Evolutionary conservation across 1,140 invertebrate genomes (phyloP), one percentile per base, ranked within the genome.

Genomic region (Acromyrmex echinatior): DNA sequence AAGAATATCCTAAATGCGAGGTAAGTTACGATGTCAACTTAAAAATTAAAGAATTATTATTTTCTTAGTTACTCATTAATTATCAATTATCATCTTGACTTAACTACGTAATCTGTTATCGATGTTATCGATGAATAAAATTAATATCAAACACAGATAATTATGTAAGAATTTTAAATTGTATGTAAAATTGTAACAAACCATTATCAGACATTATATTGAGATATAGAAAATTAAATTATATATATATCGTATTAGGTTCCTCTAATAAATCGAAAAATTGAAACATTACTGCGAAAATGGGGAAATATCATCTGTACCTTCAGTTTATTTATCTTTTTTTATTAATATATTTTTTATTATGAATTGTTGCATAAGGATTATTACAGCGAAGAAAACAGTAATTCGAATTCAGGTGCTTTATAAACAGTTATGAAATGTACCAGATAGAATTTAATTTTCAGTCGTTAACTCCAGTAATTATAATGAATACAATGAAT

Each of bases 1-100:
- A 97, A 92, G 96, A 97, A 91, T 97, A 97, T 93, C 98, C 98
- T 35, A 97, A 98, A 95, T 98, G 98, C 96, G 97, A 97, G 97
- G 98, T 98, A 95, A 96, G 96, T 95, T 10, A 25, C 12, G 1
- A 39, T 65, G 1, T 53, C 56, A 60, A 25, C 25, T 5, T 2
- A 25, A 21, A 78, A 79, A 49, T 25, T 28, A 1, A 7, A 71
- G n/a, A 74, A 35, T 35, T 62, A 7, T 79, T 49, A 12, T 9
- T 25, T 70, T 49, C 51, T 49, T 58, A 25, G 0, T 68, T 53
- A 31, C 6, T 4, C 9, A 0, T n/a, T 31, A 10, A 68, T 53
- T 70, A 28, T 53, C 21, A 25, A 25, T 18, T n/a, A 0, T 58
- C 39, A 12, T 25, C 58, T 78, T 18, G 21, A 31, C 5, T 12